Evolutionary conservation across 2,113 vertebrate genomes (phyloP).

Genomic region (Eublepharis macularius): DNA sequence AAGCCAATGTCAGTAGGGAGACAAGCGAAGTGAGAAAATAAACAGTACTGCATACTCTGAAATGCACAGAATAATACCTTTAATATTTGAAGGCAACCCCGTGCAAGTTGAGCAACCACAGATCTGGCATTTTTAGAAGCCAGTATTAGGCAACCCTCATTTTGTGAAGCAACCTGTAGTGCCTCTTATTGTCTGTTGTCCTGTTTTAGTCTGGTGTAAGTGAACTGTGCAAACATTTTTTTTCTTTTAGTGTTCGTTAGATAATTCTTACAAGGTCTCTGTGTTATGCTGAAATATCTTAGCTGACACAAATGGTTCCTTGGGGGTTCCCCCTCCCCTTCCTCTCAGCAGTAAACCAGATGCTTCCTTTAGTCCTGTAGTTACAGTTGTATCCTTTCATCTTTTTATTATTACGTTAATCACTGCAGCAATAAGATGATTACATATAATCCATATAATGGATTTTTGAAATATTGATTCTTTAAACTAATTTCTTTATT

Average conservation of each 20-base stretch:
- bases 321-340: neutral
- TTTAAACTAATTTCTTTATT: constrained; percentile 37
- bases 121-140: neutral
- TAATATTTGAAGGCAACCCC: neutral
- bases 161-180: neutral
- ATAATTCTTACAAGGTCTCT: neutral
- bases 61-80: neutral
- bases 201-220: neutral
- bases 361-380: neutral
- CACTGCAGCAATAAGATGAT: constrained; percentile 14
- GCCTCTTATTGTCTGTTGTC: neutral
- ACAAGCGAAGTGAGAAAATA: neutral
- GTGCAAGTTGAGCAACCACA: neutral
- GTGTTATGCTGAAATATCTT: neutral
- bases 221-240: neutral
- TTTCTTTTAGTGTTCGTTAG: neutral
- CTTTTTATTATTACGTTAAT: constrained; percentile 5
- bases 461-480: constrained; percentile 7
- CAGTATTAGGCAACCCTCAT: neutral
- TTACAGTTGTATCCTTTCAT: neutral
- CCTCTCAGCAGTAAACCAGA: neutral
- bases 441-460: constrained; percentile 10
- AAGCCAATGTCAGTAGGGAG: too few relatives aligned
- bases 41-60: neutral
- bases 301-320: neutral